phyloP scores from a whole-genome alignment of 2,797 vertebrate genomes.

The Limnodromus scolopaceus region DNA sequence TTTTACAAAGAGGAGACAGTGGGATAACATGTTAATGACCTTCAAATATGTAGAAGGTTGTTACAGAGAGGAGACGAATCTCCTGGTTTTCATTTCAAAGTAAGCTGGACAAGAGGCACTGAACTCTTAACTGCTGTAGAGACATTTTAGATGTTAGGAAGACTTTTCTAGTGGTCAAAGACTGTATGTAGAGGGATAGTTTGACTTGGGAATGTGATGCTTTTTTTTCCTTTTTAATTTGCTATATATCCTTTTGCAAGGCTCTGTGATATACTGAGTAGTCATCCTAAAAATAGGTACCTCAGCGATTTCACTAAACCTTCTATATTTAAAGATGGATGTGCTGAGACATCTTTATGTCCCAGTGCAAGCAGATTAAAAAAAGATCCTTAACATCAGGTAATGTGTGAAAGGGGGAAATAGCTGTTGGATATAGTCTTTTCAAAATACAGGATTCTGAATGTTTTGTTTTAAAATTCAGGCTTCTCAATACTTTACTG shows the following conservation, averaged over 20 bases:
- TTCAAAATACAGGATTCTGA: background rate
- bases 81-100: background rate
- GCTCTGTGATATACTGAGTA: background rate
- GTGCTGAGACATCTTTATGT: background rate
- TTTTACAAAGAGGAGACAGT: background rate
- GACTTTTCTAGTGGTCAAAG: background rate
- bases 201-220: background rate
- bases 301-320: background rate
- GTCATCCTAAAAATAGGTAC: background rate
- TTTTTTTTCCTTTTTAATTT: background rate
- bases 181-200: background rate
- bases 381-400: background rate
- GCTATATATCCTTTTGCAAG: background rate
- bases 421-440: background rate
- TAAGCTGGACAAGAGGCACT: background rate
- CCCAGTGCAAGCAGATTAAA: background rate
- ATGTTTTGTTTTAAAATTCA: background rate
- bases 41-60: background rate
- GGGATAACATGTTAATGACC: background rate
- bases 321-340: background rate
- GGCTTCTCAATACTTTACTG: background rate
- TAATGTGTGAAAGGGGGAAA: background rate
- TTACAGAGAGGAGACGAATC: background rate
- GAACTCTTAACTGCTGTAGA: background rate
- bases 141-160: background rate